phyloP scores from a whole-genome alignment of 2,888 invertebrate genomes.

The Syrista parreyssii region DNA sequence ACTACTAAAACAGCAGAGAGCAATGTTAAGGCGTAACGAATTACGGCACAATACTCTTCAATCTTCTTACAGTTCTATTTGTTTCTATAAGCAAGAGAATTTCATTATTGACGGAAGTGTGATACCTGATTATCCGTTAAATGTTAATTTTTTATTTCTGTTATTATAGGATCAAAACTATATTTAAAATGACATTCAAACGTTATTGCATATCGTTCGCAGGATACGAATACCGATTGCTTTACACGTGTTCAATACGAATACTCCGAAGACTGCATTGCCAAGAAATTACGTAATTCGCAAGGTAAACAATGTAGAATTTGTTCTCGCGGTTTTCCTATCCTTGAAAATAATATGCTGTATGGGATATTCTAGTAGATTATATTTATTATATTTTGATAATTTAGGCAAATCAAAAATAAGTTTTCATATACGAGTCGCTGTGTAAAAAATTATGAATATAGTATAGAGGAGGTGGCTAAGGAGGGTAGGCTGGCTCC shows the following conservation, averaged over 20 bases:
- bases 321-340: not conserved
- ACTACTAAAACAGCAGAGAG: conserved; percentile 36
- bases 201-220: not conserved
- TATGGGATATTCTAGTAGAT: not conserved
- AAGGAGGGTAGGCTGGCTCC: not conserved
- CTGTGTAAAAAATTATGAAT: conserved; percentile 8
- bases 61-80: conserved; percentile 8
- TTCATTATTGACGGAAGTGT: not conserved
- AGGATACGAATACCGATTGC: not conserved
- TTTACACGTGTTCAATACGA: not conserved
- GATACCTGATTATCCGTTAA: not conserved
- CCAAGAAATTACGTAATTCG: not conserved
- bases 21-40: conserved; percentile 14
- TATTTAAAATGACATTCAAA: not conserved
- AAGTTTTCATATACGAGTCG: not conserved
- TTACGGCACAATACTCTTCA: not conserved
- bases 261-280: not conserved
- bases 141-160: not conserved
- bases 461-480: conserved; percentile 11
- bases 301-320: not conserved
- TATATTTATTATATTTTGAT: not conserved
- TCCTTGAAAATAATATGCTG: not conserved
- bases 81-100: conserved; percentile 13
- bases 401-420: not conserved
- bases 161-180: not conserved